Evolutionary conservation across 2,888 invertebrate species (phyloP).

Genomic region (Pammene aurita): DNA sequence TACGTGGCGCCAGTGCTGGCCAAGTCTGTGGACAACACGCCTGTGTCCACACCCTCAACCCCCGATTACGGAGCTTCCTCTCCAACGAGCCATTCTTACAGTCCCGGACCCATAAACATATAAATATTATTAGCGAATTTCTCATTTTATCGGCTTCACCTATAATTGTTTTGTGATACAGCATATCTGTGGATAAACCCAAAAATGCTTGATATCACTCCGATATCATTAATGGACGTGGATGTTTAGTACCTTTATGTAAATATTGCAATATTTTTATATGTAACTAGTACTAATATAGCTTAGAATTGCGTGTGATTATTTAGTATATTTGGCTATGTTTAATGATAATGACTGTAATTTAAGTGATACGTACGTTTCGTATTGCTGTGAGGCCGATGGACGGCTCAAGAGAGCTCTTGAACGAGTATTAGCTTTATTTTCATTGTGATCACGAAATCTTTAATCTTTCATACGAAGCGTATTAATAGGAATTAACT

Average conservation of each 20-base stretch:
- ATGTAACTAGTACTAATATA: conserved; percentile 46
- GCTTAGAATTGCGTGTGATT: conserved; percentile 30
- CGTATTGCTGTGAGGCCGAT: conserved; percentile 6
- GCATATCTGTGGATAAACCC: conserved; percentile 52
- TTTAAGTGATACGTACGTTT: conserved; percentile 11
- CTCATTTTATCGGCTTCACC: conserved; percentile 48
- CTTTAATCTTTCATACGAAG: conserved; percentile 31
- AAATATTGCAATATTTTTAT: conserved; percentile 68
- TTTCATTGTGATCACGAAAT: conserved; percentile 37
- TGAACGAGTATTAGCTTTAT: conserved; percentile 7
- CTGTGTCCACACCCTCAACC: conserved; percentile 66
- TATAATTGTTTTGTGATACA: conserved; percentile 49
- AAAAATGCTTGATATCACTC: conserved; percentile 39
- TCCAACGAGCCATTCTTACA: conserved; percentile 65
- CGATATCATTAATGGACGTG: conserved; percentile 44
- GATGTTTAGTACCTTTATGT: conserved; percentile 52
- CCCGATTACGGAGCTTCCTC: conserved; percentile 81
- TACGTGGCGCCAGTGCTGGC: conserved; percentile 84
- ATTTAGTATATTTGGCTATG: conserved; percentile 32
- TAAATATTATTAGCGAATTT: conserved; percentile 53
- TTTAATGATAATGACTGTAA: conserved; percentile 13
- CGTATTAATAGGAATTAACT: conserved; percentile 29
- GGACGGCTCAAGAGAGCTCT: neutral
- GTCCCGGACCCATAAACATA: conserved; percentile 73
- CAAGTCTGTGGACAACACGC: conserved; percentile 76